Base-by-base conservation (phyloP, 2,797 vertebrate genomes). In the Melanotaenia pygmaea region DNA sequence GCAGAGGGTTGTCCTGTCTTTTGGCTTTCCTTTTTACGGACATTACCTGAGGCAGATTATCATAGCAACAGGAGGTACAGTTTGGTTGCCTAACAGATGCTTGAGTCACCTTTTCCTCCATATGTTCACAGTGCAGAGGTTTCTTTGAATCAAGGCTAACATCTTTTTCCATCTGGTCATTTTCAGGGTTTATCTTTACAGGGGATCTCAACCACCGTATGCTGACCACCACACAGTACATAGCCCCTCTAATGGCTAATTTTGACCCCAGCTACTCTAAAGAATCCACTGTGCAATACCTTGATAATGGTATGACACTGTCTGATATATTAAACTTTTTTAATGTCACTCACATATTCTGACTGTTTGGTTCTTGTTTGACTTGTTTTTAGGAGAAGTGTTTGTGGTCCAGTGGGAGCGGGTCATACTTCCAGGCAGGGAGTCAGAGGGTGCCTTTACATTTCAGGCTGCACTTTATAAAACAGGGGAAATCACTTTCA, bases 11-110 rank as follows among this genome's bases (percentile, higher is more conserved):
- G 85, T 95, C 82, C 91, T 99, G 74, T 97, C 98, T 18, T 99
- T 99, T 77, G 95, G 96, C 83, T 99, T 99, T 82, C 97, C 97
- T 54, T 99, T 98, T 94, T 99, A 99, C 0, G 98, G 98, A 76
- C 97, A 99, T 92, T 92, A 93, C 92, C 89, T 99, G 89, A 94
- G 95, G 84, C 97, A 98, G 93, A 94, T 99, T 88, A 97, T 96
- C 89, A 97, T 99, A 94, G 98, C 98, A 81, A 99, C 97, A 0
- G 98, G 98, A 89, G 98, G 97, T 98, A 94, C 26, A 16, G 58
- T 74, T 72, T 63, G 28, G 40, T 70, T 70, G 81, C 54, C 34
- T 12, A 65, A 45, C 84, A 89, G 82, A 86, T 88, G 85, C 74
- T 83, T 34, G 22, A 43, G 22, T 81, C 74, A 87, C 83, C 65